phyloP scores from a whole-genome alignment of 2,113 vertebrate species.

The Entosphenus tridentatus region DNA sequence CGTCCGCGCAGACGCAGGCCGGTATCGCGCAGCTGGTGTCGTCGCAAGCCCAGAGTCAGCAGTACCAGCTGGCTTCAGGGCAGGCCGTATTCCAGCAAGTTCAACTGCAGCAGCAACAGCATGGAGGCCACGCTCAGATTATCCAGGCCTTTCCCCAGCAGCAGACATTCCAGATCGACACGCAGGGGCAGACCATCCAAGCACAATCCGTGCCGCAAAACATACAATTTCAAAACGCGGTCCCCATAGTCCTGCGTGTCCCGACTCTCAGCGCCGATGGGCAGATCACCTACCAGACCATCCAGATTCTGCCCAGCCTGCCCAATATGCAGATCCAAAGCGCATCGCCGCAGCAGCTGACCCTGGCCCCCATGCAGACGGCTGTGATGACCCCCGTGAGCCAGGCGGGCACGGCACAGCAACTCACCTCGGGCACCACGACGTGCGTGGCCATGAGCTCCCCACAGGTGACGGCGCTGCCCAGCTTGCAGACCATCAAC shows the following conservation, averaged over 20 bases:
- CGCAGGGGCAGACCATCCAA: conserved; percentile 44
- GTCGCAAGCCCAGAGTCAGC: conserved; percentile 20
- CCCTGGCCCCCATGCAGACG: conserved; percentile 3
- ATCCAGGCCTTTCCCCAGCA: conserved; percentile 34
- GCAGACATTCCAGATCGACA: conserved; percentile 2
- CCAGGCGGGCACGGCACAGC: background rate
- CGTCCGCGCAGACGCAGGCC: conserved; percentile 18
- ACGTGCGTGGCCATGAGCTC: conserved; percentile 5
- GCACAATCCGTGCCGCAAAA: conserved; percentile 49
- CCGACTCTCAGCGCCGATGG: conserved; percentile 28
- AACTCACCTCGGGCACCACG: background rate
- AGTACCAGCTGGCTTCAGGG: conserved; percentile 20
- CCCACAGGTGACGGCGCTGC: background rate
- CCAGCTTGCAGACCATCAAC: background rate
- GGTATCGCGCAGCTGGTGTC: conserved; percentile 18
- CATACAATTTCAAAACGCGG: conserved; percentile 66
- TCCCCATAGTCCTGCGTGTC: conserved; percentile 61
- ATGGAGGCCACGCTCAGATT: conserved; percentile 41
- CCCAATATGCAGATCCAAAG: conserved; percentile 1
- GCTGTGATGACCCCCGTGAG: background rate
- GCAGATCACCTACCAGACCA: conserved; percentile 1
- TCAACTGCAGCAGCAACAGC: conserved; percentile 47
- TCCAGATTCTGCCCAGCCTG: conserved; percentile 4
- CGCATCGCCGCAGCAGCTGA: conserved; percentile 2
- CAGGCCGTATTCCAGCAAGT: conserved; percentile 22